Evolutionary conservation across 2,797 vertebrate genomes (phyloP).

Genomic region (Tarsius wallacei): DNA sequence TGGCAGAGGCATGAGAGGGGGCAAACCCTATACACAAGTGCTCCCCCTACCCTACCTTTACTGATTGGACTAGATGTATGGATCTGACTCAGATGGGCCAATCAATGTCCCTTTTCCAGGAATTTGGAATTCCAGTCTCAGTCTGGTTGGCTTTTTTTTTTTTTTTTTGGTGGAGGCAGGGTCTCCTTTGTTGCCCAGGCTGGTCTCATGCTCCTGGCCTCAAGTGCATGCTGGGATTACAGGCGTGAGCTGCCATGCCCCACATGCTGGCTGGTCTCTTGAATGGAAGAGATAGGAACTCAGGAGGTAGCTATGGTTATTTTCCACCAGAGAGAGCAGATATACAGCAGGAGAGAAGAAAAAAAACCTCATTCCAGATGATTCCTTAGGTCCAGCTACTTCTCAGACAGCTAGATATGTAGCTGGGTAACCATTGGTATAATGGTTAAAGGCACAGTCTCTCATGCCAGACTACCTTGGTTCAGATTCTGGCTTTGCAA

Average conservation of each 20-base stretch:
- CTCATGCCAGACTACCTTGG: neutral
- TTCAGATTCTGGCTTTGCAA: neutral
- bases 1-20: neutral
- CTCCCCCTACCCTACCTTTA: neutral
- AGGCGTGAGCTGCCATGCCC: too few species aligned
- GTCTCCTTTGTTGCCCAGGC: too few species aligned
- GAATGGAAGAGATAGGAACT: neutral
- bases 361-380: neutral
- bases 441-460: neutral
- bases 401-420: neutral
- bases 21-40: too few species aligned
- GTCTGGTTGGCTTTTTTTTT: neutral
- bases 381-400: neutral
- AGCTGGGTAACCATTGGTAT: neutral
- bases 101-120: neutral
- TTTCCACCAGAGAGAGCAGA: neutral
- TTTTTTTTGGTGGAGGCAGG: too few species aligned
- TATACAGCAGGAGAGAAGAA: neutral
- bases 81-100: neutral
- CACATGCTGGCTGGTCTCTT: neutral
- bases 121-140: conserved; percentile 13
- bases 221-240: too few species aligned
- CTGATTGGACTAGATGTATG: neutral
- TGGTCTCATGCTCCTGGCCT: too few species aligned
- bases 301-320: neutral